phyloP scores from a whole-genome alignment of 2,888 invertebrate genomes.

The Herminia tarsipennalis region DNA sequence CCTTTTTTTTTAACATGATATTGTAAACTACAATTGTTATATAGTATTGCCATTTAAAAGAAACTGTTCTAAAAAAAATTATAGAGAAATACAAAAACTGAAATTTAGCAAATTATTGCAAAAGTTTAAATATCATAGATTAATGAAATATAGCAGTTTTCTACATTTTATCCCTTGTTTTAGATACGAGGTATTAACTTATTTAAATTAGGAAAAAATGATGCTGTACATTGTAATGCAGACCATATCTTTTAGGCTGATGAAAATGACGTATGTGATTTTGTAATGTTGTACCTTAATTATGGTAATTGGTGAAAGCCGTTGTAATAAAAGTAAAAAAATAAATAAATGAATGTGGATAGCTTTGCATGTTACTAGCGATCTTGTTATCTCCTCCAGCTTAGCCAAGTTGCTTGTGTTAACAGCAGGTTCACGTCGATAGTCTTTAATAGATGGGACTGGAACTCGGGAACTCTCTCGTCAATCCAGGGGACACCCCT shows the following conservation, averaged over 20 bases:
- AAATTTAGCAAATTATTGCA: constrained; percentile 23
- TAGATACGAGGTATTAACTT: constrained; percentile 25
- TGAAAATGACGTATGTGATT: no score
- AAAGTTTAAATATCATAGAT: constrained; percentile 24
- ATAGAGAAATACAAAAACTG: constrained; percentile 32
- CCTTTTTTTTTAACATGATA: constrained; percentile 22
- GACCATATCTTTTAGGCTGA: constrained; percentile 30
- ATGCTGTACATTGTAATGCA: constrained; percentile 24
- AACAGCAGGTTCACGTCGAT: no score
- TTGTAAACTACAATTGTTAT: constrained; percentile 23
- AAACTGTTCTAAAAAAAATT: constrained; percentile 30
- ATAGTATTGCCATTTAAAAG: constrained; percentile 25
- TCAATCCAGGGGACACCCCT: no score
- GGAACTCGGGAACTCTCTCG: no score
- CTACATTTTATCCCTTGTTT: constrained; percentile 22
- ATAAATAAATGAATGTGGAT: no score
- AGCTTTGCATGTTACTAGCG: no score
- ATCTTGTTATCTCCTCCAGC: no score
- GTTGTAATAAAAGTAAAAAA: no score
- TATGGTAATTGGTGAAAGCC: no score
- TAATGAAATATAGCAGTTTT: constrained; percentile 26
- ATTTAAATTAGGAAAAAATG: constrained; percentile 32
- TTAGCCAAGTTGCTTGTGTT: no score
- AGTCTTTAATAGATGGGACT: no score
- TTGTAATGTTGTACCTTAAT: no score